Base-by-base conservation (phyloP, 2,888 invertebrate genomes). In the Coecobrya sp. region DNA sequence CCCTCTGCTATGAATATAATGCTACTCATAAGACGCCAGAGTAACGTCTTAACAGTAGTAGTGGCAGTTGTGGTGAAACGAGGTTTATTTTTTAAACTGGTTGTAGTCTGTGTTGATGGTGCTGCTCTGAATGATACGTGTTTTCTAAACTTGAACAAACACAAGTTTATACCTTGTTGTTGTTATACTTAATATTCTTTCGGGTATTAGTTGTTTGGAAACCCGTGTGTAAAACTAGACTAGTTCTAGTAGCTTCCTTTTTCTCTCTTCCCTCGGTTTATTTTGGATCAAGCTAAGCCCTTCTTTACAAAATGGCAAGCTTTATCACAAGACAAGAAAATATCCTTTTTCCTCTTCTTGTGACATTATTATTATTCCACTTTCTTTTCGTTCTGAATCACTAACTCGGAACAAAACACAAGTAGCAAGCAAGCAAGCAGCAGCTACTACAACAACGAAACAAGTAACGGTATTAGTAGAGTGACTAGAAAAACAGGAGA, bases 321-420 rank as follows among this genome's bases (percentile, higher is more conserved):
- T 19, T 81, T 81, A 81, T 55, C 55, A 55, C n/a, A 55, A 11
- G 55, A 81, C 55, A 81, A 81, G 55, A 59, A 79, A 45, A 65
- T 88, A 81, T 88, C 62, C 42, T 88, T 19, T n/a, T 70, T 52
- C 52, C 11, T 86, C 86, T 27, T 88, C 79, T 88, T 81, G 49
- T 79, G 52, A 59, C 62, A 79, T 79, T 81, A 45, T 36, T 42
- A 36, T 79, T 76, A 79, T 79, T 79, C 27, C 79, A 52, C 79
- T 79, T 79, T 79, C 76, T 49, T 42, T 79, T 45, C 62, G 27
- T 76, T 87, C 86, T 68, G 79, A 79, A 59, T 70, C 70, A 86
- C 86, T 65, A 84, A 84, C 36, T 84, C 52, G 55, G 13, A 81
- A 49, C 49, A 45, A n/a, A n/a, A n/a, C n/a, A n/a, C n/a, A n/a